Evolutionary conservation across 2,113 vertebrate genomes (phyloP).

Genomic region (Anhinga anhinga): DNA sequence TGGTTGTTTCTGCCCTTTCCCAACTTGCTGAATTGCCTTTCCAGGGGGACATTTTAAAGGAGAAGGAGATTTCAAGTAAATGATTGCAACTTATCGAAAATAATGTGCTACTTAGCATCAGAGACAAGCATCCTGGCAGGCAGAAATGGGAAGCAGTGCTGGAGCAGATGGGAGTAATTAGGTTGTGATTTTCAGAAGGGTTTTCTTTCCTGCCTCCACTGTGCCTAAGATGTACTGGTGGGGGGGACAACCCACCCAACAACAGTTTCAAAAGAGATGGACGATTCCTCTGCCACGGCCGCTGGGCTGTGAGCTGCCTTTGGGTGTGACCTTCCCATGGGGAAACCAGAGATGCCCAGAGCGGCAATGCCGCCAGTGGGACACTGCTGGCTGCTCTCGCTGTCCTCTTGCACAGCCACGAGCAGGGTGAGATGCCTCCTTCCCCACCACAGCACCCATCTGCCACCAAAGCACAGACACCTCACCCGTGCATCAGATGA

Average conservation of each 20-base stretch:
- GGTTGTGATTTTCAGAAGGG: constrained; percentile 71
- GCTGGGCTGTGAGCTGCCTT: background rate
- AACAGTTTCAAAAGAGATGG: background rate
- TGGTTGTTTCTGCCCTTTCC: background rate
- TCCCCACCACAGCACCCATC: background rate
- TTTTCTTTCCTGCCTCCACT: constrained; percentile 59
- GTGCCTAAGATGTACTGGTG: constrained; percentile 19
- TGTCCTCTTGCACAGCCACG: background rate
- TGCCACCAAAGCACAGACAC: background rate
- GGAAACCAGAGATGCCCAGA: background rate
- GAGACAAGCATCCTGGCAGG: constrained; percentile 76
- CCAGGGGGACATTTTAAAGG: constrained; percentile 72
- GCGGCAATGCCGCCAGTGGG: background rate
- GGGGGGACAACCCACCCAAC: background rate
- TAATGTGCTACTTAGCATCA: constrained; percentile 76
- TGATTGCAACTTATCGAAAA: constrained; percentile 78
- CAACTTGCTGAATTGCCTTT: constrained; percentile 46
- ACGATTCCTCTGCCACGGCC: background rate
- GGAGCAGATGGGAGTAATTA: constrained; percentile 81
- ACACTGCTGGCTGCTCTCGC: background rate
- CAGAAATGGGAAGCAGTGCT: constrained; percentile 62
- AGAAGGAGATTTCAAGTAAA: constrained; percentile 74
- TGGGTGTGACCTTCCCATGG: background rate
- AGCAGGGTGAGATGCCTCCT: background rate
- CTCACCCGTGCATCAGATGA: fast-evolving